A percentile compares a stretch with the other conserved stretches of the same genome.
Conservation (phyloP, 2,113 vertebrate genomes). For the Anhinga anhinga region DNA sequence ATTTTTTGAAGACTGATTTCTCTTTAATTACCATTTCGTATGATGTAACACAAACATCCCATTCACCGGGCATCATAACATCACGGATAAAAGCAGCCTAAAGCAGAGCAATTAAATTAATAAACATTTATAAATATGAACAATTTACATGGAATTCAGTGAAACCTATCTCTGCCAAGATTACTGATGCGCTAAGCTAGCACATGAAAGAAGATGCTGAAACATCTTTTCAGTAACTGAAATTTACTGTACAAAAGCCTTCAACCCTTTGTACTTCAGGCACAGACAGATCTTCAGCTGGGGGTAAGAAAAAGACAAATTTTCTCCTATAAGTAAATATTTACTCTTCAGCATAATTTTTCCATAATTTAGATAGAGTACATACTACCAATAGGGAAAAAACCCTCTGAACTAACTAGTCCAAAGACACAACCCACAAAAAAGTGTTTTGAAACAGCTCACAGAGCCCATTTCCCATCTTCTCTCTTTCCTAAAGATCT, state of each 20-base stretch:
- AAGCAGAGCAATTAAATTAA: constrained; percentile 26
- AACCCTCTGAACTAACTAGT: background rate
- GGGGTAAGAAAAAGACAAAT: background rate
- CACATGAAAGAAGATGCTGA: background rate
- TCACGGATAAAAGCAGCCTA: constrained; percentile 90
- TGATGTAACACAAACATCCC: constrained; percentile 91
- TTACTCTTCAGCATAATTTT: background rate
- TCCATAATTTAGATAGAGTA: background rate
- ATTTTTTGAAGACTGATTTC: constrained; percentile 91
- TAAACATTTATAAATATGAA: background rate
- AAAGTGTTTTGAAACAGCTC: background rate
- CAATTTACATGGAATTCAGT: background rate
- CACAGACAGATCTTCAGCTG: background rate
- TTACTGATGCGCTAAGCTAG: background rate
- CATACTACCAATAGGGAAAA: background rate
- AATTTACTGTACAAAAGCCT: background rate
- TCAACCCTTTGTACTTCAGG: background rate
- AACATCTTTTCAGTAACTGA: background rate
- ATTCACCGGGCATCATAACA: constrained; percentile 91
- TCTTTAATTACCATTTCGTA: constrained; percentile 92
- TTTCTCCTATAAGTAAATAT: background rate
- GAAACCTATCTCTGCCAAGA: background rate
- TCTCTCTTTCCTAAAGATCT: background rate
- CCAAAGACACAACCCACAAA: background rate
- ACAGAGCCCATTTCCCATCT: fast-evolving